Conservation (phyloP, 2,113 vertebrate species). For the Himantopus leucocephalus region DNA sequence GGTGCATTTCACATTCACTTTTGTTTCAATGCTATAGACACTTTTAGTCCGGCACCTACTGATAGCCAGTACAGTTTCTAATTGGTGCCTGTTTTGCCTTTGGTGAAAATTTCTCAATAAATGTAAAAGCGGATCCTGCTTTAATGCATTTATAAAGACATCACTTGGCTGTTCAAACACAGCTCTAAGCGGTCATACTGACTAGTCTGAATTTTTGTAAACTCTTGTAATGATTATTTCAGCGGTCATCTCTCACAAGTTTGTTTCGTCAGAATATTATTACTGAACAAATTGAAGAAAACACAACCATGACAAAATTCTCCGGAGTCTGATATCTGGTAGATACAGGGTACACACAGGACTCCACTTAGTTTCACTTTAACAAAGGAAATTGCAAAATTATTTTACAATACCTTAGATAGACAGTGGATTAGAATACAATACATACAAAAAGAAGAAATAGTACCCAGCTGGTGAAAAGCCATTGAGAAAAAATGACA, state of each 20-base stretch:
- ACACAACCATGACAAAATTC: background rate
- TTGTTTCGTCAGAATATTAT: background rate
- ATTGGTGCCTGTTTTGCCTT: background rate
- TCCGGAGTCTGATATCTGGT: background rate
- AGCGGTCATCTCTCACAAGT: background rate
- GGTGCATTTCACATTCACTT: background rate
- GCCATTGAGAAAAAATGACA: background rate
- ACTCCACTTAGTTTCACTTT: background rate
- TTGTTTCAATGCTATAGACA: background rate
- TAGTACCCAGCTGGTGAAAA: background rate
- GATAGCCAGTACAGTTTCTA: background rate
- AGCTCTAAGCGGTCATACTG: background rate
- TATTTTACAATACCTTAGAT: background rate
- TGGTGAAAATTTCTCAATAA: background rate
- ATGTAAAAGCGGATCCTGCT: background rate
- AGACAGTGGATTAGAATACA: background rate
- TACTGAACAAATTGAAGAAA: background rate
- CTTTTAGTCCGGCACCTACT: background rate
- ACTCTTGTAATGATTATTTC: background rate
- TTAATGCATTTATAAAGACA: background rate
- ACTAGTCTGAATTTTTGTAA: background rate
- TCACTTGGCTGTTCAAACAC: background rate
- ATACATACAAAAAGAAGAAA: background rate
- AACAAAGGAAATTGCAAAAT: background rate
- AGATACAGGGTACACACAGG: background rate